Conservation (phyloP, 2,888 invertebrate genomes). For the Drosophila pseudotalamancana region DNA sequence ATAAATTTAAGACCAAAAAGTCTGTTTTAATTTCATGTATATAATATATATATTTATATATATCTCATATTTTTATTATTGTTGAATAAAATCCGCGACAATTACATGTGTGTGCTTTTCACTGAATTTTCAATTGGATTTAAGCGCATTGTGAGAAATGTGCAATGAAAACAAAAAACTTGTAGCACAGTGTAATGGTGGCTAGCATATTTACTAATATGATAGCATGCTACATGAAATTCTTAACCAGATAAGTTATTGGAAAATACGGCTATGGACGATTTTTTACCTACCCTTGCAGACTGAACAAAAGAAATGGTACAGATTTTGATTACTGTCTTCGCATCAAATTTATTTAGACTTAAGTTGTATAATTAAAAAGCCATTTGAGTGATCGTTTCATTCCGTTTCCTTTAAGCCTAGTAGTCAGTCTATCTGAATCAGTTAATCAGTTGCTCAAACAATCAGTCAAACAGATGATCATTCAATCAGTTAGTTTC, state of each 20-base stretch:
- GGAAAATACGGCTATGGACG: conserved; percentile 1
- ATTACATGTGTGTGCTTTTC: conserved; percentile 59
- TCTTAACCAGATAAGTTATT: not conserved
- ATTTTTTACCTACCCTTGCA: conserved; percentile 29
- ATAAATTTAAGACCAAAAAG: not conserved
- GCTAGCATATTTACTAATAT: conserved; percentile 21
- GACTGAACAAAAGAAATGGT: too few relatives aligned
- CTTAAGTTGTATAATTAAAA: too few relatives aligned
- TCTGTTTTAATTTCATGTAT: conserved; percentile 24
- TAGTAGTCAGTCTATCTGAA: not conserved
- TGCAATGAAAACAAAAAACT: conserved; percentile 23
- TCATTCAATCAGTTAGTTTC: not conserved
- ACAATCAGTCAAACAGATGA: not conserved
- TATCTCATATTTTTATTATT: conserved; percentile 10
- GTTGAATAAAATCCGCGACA: conserved; percentile 34
- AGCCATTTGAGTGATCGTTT: too few relatives aligned
- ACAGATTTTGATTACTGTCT: too few relatives aligned
- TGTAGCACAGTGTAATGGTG: conserved; percentile 58
- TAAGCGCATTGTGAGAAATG: conserved; percentile 7
- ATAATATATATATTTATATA: conserved; percentile 5
- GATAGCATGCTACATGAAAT: conserved; percentile 35
- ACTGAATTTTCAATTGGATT: conserved; percentile 39
- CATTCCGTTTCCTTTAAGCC: too few relatives aligned
- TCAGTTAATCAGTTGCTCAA: not conserved
- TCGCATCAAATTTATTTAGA: too few relatives aligned